Evolutionary conservation across 2,113 vertebrate species (phyloP), one percentile per base, ranked within the genome.

Genomic region (Engraulis encrasicolus): DNA sequence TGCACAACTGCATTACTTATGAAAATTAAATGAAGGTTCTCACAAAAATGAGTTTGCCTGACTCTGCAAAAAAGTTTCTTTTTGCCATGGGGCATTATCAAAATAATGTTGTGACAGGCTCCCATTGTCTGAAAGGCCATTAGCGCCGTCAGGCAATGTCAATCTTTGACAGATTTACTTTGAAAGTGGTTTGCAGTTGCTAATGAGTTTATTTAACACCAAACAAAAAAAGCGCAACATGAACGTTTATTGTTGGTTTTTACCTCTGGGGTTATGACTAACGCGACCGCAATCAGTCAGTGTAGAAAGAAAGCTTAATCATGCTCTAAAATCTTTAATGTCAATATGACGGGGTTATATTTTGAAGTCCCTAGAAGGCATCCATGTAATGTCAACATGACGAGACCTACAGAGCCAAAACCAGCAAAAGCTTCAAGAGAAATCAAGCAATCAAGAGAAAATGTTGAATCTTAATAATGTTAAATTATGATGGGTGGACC

Each of bases 351-450:
- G 5, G 9, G 12, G n/a, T n/a, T n/a, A n/a, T n/a, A n/a, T n/a
- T n/a, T n/a, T n/a, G n/a, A n/a, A 74, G 66, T 74, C 31, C 66
- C 66, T 31, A 15, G 40, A 31, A 74, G 66, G 66, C 66, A 74
- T 34, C 31, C n/a, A n/a, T n/a, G n/a, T 36, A 15, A 74, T 31
- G 27, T 9, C 66, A 36, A 14, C 34, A 34, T 74, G 17, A 12
- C 14, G 5, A 9, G 12, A 74, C 34, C 66, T 74, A 9, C 11
- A 74, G 66, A 31, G 66, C 66, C 66, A 74, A 74, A 74, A 34
- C 66, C 31, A 74, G 66, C 66, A 74, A 74, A 74, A 2, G 11
- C n/a, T n/a, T n/a, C n/a, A n/a, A n/a, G n/a, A n/a, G n/a, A n/a
- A n/a, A n/a, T n/a, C n/a, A n/a, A 18, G 12, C 31, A 34, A 74